Evolutionary conservation across 2,797 vertebrate genomes (phyloP), one percentile per base, ranked within the genome.

Genomic region (Phoeniculus purpureus): DNA sequence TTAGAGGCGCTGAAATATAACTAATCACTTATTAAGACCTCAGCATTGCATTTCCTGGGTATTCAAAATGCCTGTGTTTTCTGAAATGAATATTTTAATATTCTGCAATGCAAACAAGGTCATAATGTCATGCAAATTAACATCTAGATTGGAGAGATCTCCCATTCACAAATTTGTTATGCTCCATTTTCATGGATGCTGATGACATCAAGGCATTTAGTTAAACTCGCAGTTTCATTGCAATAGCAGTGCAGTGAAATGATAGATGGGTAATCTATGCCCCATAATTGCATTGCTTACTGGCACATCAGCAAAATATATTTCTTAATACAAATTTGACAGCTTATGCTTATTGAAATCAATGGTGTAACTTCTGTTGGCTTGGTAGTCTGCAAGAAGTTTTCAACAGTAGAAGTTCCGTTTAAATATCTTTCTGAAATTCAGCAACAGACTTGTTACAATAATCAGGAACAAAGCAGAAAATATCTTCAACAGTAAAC

Each of bases 111-210:
- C 94, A 95, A 95, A 93, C 86, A 93, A 91, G 91, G 94, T 95
- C 91, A 89, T 90, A 93, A 92, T 95, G 88, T 90, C 94, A 96
- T 95, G 94, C 93, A 95, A 95, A 95, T 93, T 92, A 85, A 90
- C 87, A 94, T 78, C 78, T 83, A 90, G 83, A 90, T 89, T 95
- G 81, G 90, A 90, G 94, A 86, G 94, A 79, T 94, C 88, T 96
- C 72, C 75, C 68, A 91, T 96, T 95, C 86, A 93, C 34, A 40
- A 58, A 62, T 91, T 95, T 0, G 48, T 93, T 95, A 88, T 91
- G 81, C 88, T 94, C 70, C 91, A 90, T 92, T 95, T 93, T 90
- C 81, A 70, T 59, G 78, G 81, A 78, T 96, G 85, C 81, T 94
- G 87, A 91, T 87, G 81, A 77, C 93, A 93, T 94, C 81, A 95